phyloP scores from a whole-genome alignment of 2,113 vertebrate genomes.

The Saguinus midas region DNA sequence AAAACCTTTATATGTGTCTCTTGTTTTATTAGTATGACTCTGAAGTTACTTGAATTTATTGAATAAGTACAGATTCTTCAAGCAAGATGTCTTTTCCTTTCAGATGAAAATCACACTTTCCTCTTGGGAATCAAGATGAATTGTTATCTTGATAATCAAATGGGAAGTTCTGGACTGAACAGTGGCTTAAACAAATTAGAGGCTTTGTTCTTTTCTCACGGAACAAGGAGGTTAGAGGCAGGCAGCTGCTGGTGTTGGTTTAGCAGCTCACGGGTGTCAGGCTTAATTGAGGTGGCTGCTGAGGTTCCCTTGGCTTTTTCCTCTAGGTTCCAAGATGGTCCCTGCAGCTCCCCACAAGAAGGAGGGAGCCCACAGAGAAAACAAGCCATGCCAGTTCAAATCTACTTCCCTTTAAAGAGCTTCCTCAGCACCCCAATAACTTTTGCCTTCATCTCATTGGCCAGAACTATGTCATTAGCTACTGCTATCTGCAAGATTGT shows the following conservation, averaged over 20 bases:
- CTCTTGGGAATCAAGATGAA: neutral
- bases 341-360: neutral
- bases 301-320: neutral
- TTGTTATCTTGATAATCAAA: neutral
- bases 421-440: neutral
- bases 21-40: neutral
- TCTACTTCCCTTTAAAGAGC: neutral
- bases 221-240: neutral
- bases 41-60: neutral
- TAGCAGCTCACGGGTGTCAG: neutral
- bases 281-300: neutral
- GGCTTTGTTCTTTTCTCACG: neutral
- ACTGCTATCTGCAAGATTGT: neutral
- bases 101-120: neutral
- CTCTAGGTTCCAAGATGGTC: neutral
- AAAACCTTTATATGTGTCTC: neutral
- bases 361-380: neutral
- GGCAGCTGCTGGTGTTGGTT: neutral
- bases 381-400: neutral
- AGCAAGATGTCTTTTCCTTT: neutral
- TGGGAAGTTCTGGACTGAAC: neutral
- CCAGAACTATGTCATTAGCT: neutral
- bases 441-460: neutral
- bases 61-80: neutral
- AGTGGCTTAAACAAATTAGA: neutral